Conservation (phyloP, 2,888 invertebrate species). For the Megalurothrips usitatus region DNA sequence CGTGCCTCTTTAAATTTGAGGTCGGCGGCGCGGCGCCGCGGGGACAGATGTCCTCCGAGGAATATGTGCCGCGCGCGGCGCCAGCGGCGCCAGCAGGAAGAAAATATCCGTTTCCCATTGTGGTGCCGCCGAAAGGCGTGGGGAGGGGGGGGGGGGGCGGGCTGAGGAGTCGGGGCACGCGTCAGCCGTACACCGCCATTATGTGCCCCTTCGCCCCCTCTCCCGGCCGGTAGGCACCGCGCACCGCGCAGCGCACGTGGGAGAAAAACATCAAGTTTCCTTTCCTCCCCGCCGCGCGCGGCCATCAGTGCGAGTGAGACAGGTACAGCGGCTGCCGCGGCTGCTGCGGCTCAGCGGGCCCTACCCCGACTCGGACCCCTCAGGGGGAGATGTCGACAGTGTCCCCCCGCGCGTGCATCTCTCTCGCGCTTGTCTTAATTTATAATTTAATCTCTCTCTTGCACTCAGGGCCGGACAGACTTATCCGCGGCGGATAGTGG, state of each 20-base stretch:
- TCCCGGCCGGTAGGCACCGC: background rate
- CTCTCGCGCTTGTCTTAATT: background rate
- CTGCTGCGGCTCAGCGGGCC: background rate
- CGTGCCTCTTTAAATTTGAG: background rate
- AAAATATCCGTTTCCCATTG: slow-evolving; percentile 21
- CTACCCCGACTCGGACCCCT: background rate
- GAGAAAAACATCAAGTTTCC: background rate
- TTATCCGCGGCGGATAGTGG: too few species aligned
- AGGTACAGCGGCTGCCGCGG: background rate
- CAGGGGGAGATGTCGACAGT: background rate
- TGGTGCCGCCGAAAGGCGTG: background rate
- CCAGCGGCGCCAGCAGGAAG: background rate
- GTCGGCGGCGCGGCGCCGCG: background rate
- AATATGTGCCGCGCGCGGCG: background rate
- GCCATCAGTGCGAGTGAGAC: background rate
- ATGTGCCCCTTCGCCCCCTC: background rate
- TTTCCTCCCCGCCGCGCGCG: background rate
- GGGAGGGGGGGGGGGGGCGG: background rate
- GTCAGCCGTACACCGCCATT: slow-evolving; percentile 21
- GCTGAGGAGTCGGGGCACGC: slow-evolving; percentile 1
- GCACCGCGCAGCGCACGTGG: background rate
- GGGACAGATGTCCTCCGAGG: slow-evolving; percentile 7
- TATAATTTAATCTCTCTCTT: too few species aligned
- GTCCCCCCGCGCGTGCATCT: background rate
- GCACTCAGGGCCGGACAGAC: too few species aligned